phyloP scores from a whole-genome alignment of 2,797 vertebrate species.

The Trematomus bernacchii region DNA sequence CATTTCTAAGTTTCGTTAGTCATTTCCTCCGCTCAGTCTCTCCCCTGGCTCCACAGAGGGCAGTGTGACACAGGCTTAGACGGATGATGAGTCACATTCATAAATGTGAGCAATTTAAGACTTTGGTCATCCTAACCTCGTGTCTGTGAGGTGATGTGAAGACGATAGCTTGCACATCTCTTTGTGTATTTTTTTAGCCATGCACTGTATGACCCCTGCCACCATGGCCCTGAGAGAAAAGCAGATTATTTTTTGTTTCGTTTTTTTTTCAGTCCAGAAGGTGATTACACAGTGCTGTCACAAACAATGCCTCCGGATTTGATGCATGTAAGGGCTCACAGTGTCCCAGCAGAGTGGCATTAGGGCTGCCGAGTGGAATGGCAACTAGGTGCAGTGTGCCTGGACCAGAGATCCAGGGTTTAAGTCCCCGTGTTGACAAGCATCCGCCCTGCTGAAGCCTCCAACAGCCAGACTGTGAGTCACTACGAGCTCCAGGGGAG shows the following conservation, averaged over 20 bases:
- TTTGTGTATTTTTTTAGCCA: not conserved
- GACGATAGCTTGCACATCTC: constrained; percentile 1
- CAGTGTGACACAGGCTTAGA: constrained; percentile 39
- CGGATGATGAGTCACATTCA: constrained; percentile 40
- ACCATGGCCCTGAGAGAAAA: constrained; percentile 12
- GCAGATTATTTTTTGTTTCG: constrained; percentile 6
- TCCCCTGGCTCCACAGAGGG: constrained; percentile 16
- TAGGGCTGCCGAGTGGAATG: constrained; percentile 55
- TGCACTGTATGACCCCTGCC: not conserved
- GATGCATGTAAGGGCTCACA: constrained; percentile 48
- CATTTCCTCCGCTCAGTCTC: constrained; percentile 20
- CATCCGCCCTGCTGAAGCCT: constrained; percentile 42
- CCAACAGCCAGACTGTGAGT: constrained; percentile 48
- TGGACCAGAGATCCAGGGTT: constrained; percentile 55
- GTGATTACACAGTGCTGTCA: constrained; percentile 52
- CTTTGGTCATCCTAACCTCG: constrained; percentile 11
- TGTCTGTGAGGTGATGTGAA: constrained; percentile 8
- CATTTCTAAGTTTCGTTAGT: constrained; percentile 12
- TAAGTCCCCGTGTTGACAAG: constrained; percentile 50
- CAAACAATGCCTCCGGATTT: constrained; percentile 59
- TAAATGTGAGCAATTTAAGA: constrained; percentile 33
- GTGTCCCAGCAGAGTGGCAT: constrained; percentile 43
- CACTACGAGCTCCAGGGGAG: constrained; percentile 47
- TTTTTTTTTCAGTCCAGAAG: constrained; percentile 36
- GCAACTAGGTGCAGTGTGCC: constrained; percentile 55